Percentiles rank a stretch among this genome's conserved stretches.
Conservation (phyloP, 2,797 vertebrate genomes). For the Okamejei kenojei region DNA sequence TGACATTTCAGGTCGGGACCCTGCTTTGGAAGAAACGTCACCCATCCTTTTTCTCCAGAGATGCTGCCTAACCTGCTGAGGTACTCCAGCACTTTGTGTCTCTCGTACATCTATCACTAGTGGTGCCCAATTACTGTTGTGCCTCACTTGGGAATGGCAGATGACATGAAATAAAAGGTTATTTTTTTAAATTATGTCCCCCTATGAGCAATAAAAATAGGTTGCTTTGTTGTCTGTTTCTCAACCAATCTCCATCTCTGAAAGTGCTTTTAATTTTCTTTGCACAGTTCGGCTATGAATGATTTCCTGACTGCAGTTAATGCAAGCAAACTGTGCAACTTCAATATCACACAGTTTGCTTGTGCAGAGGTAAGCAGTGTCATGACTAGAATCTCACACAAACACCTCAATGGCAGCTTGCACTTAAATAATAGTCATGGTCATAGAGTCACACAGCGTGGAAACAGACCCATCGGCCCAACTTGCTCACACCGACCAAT, state of each 20-base stretch:
- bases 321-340: not conserved
- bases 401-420: not conserved
- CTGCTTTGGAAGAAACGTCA: too few species aligned
- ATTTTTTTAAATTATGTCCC: not conserved
- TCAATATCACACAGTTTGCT: not conserved
- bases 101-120: too few species aligned
- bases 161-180: not conserved
- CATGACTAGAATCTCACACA: not conserved
- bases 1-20: too few species aligned
- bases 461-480: too few species aligned
- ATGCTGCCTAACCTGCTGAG: too few species aligned
- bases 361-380: constrained; percentile 8
- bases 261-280: not conserved
- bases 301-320: not conserved
- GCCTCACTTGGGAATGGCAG: not conserved
- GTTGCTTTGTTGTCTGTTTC: not conserved
- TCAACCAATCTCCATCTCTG: not conserved
- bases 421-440: not conserved
- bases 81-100: too few species aligned
- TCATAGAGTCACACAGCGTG: too few species aligned
- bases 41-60: too few species aligned
- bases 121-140: too few species aligned
- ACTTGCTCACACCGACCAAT: too few species aligned
- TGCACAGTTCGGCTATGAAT: not conserved
- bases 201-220: not conserved